phyloP scores from a whole-genome alignment of 2,113 vertebrate genomes.

The Cheirogaleus medius region DNA sequence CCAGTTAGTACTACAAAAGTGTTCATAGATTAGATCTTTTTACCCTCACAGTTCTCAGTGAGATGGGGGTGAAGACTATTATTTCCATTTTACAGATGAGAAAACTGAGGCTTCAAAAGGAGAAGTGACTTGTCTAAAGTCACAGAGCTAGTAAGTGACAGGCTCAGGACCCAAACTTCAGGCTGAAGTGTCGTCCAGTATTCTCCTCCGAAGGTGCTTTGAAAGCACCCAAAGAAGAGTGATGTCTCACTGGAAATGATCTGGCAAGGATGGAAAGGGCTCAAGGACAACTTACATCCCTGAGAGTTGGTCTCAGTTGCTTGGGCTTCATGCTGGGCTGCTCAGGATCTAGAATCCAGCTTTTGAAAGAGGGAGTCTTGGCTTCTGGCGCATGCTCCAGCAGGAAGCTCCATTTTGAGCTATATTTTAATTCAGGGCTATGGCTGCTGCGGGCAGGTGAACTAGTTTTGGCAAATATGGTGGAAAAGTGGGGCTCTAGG shows the following conservation, averaged over 20 bases:
- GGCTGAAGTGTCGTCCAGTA: neutral
- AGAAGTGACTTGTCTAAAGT: neutral
- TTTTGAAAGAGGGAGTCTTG: neutral
- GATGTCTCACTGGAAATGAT: neutral
- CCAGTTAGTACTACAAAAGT: neutral
- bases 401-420: neutral
- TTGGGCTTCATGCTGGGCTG: neutral
- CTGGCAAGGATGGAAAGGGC: neutral
- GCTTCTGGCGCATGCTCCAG: neutral
- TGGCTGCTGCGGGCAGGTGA: neutral
- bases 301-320: neutral
- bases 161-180: neutral
- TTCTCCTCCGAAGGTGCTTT: constrained; percentile 29
- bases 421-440: neutral
- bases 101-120: constrained; percentile 29
- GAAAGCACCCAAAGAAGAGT: neutral
- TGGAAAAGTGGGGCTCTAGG: neutral
- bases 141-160: neutral
- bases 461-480: neutral
- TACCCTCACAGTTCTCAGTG: neutral
- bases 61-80: neutral
- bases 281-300: neutral
- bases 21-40: constrained; percentile 4
- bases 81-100: constrained; percentile 3
- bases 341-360: neutral